A percentile compares a stretch with the other conserved stretches of the same genome.
Evolutionary conservation across 2,888 invertebrate genomes (phyloP).

Genomic region (Caenorhabditis zanzibari): DNA sequence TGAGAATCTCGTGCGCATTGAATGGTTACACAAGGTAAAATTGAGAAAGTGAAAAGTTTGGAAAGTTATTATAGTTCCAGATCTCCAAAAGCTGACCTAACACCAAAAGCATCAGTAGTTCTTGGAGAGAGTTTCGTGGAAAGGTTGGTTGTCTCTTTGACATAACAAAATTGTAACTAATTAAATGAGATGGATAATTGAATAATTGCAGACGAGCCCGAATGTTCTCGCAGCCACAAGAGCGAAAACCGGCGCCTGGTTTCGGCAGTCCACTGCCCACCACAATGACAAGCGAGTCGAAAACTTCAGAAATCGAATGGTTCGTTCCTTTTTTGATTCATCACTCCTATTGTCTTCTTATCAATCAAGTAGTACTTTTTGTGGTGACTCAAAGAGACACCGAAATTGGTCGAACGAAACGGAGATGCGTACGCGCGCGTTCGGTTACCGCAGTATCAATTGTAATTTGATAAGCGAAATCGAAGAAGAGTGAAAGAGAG

Average conservation of each 20-base stretch:
- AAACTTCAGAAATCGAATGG: constrained; percentile 47
- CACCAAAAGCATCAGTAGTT: constrained; percentile 23
- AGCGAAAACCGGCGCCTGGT: constrained; percentile 39
- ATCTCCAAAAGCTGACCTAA: constrained; percentile 48
- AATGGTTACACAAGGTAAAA: constrained; percentile 65
- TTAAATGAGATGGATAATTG: constrained; percentile 10
- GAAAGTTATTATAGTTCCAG: constrained; percentile 16
- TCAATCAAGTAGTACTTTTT: neutral
- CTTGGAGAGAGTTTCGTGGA: constrained; percentile 61
- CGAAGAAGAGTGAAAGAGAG: constrained; percentile 20
- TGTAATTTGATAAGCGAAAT: constrained; percentile 63
- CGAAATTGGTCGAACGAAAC: constrained; percentile 5
- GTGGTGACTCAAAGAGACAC: constrained; percentile 6
- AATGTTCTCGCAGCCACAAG: constrained; percentile 63
- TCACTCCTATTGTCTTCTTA: neutral
- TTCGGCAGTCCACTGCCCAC: constrained; percentile 55
- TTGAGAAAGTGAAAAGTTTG: neutral
- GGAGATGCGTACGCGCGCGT: neutral
- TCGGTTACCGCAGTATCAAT: constrained; percentile 56
- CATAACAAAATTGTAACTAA: constrained; percentile 18
- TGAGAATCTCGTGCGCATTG: constrained; percentile 66
- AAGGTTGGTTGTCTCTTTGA: constrained; percentile 40
- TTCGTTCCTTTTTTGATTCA: constrained; percentile 7
- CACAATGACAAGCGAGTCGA: constrained; percentile 36
- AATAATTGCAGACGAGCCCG: constrained; percentile 45